These are phyloP conservation scores for Coecobrya sp. DNA, from an alignment of 2,888 invertebrate genomes.

Conservation along the genomic window DNA sequence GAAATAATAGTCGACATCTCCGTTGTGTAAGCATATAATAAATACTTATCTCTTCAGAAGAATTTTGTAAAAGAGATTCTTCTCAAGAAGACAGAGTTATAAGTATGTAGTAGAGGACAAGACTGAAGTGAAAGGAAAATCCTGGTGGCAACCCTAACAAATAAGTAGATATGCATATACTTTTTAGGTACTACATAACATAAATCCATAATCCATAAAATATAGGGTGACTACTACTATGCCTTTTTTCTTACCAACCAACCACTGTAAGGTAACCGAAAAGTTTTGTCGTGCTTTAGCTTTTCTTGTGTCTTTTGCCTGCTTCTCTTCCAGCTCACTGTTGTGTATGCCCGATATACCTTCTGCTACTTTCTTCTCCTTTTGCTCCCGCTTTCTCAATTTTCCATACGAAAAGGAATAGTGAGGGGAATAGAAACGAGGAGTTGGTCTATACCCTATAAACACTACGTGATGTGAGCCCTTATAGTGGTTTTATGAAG, in stretches of 20 bases:
- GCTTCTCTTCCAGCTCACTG: not conserved
- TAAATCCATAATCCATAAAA: slow-evolving; percentile 43
- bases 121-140: slow-evolving; percentile 67
- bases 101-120: slow-evolving; percentile 46
- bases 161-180: slow-evolving; percentile 3
- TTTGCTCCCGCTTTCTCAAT: slow-evolving; percentile 48
- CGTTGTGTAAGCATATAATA: slow-evolving; percentile 60
- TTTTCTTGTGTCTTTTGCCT: slow-evolving; percentile 37
- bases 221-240: slow-evolving; percentile 6
- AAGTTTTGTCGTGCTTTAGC: slow-evolving; percentile 35
- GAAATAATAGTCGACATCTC: slow-evolving; percentile 18
- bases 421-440: slow-evolving; percentile 39
- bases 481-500: slow-evolving; percentile 18
- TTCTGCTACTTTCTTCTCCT: slow-evolving; percentile 15
- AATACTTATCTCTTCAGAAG: slow-evolving; percentile 75
- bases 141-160: slow-evolving; percentile 64
- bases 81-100: slow-evolving; percentile 37
- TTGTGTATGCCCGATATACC: slow-evolving; percentile 40
- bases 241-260: not conserved
- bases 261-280: slow-evolving; percentile 19
- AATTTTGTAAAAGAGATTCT: slow-evolving; percentile 68
- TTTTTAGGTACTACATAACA: slow-evolving; percentile 24
- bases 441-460: slow-evolving; percentile 3
- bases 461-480: not conserved
- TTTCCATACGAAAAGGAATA: slow-evolving; percentile 44